Evolutionary conservation across 2,113 vertebrate species (phyloP).

Genomic region (Atlantisia rogersi): DNA sequence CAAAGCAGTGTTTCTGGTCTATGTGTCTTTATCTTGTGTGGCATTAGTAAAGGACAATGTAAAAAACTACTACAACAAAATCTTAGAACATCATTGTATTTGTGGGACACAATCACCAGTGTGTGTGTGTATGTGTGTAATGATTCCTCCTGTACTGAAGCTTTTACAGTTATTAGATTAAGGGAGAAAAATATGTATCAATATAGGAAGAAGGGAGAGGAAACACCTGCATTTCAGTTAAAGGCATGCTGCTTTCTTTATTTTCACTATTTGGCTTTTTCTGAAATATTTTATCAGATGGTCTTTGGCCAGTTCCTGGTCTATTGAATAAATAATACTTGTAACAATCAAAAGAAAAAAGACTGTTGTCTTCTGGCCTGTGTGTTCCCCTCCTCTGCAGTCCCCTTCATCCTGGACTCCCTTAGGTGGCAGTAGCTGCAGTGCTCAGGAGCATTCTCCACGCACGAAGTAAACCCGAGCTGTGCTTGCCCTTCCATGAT

Average conservation of each 20-base stretch:
- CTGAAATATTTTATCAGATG: not conserved
- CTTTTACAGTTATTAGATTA: not conserved
- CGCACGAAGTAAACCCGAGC: not conserved
- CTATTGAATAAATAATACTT: not conserved
- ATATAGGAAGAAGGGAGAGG: not conserved
- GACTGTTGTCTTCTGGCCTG: not conserved
- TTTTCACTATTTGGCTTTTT: not conserved
- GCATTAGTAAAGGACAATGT: not conserved
- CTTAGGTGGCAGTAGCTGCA: not conserved
- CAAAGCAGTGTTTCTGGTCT: not conserved
- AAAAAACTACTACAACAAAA: not conserved
- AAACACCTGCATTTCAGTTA: not conserved
- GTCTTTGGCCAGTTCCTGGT: not conserved
- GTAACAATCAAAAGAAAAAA: not conserved
- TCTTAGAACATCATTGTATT: not conserved
- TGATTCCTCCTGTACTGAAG: not conserved
- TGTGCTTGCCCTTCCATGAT: not conserved
- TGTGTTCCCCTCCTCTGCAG: not conserved
- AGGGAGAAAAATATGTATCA: not conserved
- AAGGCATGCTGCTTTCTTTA: not conserved
- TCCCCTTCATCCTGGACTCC: not conserved
- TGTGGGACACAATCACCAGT: not conserved
- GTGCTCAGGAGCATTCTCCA: not conserved
- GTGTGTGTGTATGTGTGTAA: not conserved
- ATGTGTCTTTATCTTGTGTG: not conserved